Percentiles rank a stretch among this genome's conserved stretches.
Conservation (phyloP, 2,797 vertebrate species). For the Urophycis tenuis region DNA sequence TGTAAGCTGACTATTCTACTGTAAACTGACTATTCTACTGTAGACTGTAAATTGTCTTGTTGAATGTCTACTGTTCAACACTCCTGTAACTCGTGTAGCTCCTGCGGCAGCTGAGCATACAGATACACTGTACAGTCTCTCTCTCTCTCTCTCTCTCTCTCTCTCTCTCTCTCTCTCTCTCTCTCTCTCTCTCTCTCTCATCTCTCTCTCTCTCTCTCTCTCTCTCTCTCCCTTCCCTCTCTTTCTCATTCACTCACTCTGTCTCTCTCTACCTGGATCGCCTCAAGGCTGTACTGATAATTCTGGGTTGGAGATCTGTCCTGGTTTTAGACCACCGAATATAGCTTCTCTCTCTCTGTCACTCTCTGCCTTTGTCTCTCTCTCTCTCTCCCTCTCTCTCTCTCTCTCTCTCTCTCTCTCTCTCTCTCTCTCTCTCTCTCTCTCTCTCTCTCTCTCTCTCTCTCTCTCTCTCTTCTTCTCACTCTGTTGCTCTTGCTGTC, state of each 20-base stretch:
- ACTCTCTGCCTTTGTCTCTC: background rate
- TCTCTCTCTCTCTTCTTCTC: background rate
- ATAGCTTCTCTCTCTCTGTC: background rate
- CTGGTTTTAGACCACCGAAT: background rate
- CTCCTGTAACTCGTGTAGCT: background rate
- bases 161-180: too few relatives aligned
- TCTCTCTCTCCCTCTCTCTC: background rate
- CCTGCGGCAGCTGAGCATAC: background rate
- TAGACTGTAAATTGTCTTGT: too few relatives aligned
- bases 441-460: background rate
- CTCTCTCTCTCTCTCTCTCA: background rate
- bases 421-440: background rate
- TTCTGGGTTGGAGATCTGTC: background rate
- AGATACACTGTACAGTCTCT: background rate
- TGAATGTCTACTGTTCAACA: too few relatives aligned
- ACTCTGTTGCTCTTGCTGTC: background rate
- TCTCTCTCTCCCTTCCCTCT: background rate
- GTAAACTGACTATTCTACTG: background rate
- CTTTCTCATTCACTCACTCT: too few relatives aligned
- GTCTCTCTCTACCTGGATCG: background rate
- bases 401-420: background rate
- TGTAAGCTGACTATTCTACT: background rate
- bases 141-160: too few relatives aligned
- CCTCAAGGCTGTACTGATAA: background rate
- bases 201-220: background rate